Base-by-base conservation (phyloP, 2,888 invertebrate species). In the Petrophora chlorosata region DNA sequence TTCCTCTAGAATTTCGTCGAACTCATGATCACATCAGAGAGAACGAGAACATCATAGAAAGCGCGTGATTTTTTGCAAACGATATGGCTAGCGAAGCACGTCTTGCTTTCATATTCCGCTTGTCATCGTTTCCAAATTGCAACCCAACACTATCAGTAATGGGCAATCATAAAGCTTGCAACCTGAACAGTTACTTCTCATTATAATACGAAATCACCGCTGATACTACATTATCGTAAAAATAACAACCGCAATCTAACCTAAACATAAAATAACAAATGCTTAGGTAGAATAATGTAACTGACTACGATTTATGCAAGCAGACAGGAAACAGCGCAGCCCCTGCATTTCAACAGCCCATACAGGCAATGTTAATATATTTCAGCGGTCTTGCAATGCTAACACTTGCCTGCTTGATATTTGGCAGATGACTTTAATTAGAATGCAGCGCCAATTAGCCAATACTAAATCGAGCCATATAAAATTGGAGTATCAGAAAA, bases 211-310 rank as follows among this genome's bases (percentile, higher is more conserved):
- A 35, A 44, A 39, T 14, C 19, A 42, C 53, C 29, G 17, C 35
- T 46, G 29, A 30, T 42, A 46, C 39, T 35, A 42, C 47, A 56
- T 48, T 28, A 58, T 58, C 48, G 38, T 43, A 52, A 54, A 53
- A 58, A 46, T 54, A 36, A n/a, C 32, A 52, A 50, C 50, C 28
- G 44, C 42, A 54, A 53, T 41, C 34, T 33, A 49, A 55, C 45
- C 45, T 10, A 19, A 23, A 15, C 46, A 22, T 38, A 39, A 13
- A 9, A 15, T 36, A 49, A 52, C 42, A 34, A 40, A 32, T 43
- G 43, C 36, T 40, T 14, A 29, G 34, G 19, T 40, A 22, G 26
- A 9, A 10, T 4, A 19, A 19, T 19, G 7, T 19, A 4, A 5
- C 19, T 19, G 19, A 5, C 19, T 19, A 19, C 5, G 7, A 7